Evolutionary conservation across 1,140 invertebrate genomes (phyloP).

Genomic region (Sarcophaga bullata): DNA sequence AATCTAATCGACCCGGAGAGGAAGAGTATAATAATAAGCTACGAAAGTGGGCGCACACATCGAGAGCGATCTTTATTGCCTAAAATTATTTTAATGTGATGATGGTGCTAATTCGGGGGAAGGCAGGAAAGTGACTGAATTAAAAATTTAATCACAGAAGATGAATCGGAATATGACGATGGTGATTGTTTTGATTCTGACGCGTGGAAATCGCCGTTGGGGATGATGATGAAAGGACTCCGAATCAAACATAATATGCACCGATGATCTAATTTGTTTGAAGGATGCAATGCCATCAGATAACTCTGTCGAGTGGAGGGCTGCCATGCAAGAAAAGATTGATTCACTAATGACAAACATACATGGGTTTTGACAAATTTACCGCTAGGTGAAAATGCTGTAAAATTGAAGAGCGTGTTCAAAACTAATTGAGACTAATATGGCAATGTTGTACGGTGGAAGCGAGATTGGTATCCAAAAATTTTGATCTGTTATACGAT

Average conservation of each 20-base stretch:
- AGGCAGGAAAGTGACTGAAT: too few relatives aligned
- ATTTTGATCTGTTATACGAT: slow-evolving; percentile 33
- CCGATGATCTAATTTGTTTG: neutral
- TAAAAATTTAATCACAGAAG: too few relatives aligned
- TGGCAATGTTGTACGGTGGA: neutral
- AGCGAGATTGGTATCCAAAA: too few relatives aligned
- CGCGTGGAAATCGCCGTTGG: too few relatives aligned
- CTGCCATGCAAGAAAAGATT: slow-evolving; percentile 16
- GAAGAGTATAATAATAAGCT: neutral
- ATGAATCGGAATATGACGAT: too few relatives aligned
- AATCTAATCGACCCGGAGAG: neutral
- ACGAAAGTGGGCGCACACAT: neutral
- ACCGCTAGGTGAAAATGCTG: slow-evolving; percentile 22
- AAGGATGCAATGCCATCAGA: neutral
- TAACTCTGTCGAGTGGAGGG: slow-evolving; percentile 1
- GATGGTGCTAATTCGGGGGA: neutral
- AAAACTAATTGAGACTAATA: slow-evolving; percentile 44
- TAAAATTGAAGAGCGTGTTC: too few relatives aligned
- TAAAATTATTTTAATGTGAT: neutral
- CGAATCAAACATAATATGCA: neutral
- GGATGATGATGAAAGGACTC: neutral
- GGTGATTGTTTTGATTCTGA: too few relatives aligned
- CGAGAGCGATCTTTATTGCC: neutral
- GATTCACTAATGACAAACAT: slow-evolving; percentile 43
- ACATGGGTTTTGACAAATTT: slow-evolving; percentile 48